These are phyloP conservation scores for Amitus sp. DNA, from an alignment of 2,888 invertebrate species.

Conservation along the genomic window DNA sequence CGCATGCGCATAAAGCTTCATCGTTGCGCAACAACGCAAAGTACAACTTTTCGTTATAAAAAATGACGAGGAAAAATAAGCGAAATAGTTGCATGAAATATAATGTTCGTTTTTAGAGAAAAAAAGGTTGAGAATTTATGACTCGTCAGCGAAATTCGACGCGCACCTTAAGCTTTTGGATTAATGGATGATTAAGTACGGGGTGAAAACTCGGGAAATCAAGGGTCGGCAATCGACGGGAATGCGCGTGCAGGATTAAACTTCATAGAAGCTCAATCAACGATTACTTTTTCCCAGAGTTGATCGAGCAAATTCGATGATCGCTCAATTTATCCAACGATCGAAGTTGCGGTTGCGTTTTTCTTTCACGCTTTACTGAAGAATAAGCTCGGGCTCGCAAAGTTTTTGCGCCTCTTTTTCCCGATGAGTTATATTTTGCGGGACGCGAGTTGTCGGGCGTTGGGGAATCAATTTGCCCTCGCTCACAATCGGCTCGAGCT, in stretches of 20 bases:
- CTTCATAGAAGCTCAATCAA: constrained; percentile 17
- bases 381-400: no score
- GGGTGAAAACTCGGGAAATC: constrained; percentile 23
- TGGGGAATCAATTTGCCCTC: constrained; percentile 30
- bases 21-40: no score
- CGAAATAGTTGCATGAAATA: no score
- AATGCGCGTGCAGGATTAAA: constrained; percentile 21
- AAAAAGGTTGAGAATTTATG: no score
- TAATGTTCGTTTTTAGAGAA: no score
- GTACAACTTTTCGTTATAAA: no score
- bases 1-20: no score
- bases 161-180: constrained; percentile 32
- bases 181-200: constrained; percentile 38
- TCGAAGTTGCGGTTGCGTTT: neutral
- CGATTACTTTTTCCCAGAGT: constrained; percentile 15
- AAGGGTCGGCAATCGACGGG: constrained; percentile 19
- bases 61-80: no score
- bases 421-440: constrained; percentile 25
- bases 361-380: no score
- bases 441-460: constrained; percentile 26
- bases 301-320: neutral
- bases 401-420: no score
- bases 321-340: neutral
- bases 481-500: constrained; percentile 24
- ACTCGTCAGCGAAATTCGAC: constrained; percentile 18